These are phyloP conservation scores for Hemicrepidius hirtus DNA, from an alignment of 2,888 invertebrate genomes.

Conservation along the genomic window DNA sequence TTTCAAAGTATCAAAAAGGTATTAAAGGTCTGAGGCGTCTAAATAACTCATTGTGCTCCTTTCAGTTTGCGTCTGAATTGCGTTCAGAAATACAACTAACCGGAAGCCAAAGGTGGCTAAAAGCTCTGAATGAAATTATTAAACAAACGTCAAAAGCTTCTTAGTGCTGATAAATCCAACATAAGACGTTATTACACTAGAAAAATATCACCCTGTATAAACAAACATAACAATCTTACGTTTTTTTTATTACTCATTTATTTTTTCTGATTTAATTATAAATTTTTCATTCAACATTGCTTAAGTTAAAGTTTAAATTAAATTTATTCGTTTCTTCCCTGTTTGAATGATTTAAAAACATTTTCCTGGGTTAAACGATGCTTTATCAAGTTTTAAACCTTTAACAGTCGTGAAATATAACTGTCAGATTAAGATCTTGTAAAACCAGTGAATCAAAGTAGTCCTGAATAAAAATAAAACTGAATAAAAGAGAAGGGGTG, in stretches of 20 bases:
- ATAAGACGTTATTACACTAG: neutral
- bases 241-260: too few species aligned
- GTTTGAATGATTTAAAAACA: neutral
- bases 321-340: too few species aligned
- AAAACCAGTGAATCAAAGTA: slow-evolving; percentile 57
- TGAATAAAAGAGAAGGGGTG: slow-evolving; percentile 54
- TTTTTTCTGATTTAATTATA: too few species aligned
- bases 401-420: slow-evolving; percentile 61
- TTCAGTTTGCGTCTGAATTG: slow-evolving; percentile 47
- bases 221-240: too few species aligned
- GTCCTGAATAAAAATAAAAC: slow-evolving; percentile 50
- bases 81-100: slow-evolving; percentile 55
- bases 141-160: slow-evolving; percentile 49
- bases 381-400: slow-evolving; percentile 35
- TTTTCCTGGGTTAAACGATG: slow-evolving; percentile 39
- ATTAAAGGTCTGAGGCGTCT: slow-evolving; percentile 38
- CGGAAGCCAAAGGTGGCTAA: slow-evolving; percentile 62
- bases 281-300: too few species aligned
- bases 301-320: too few species aligned
- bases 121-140: slow-evolving; percentile 56
- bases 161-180: slow-evolving; percentile 10
- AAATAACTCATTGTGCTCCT: slow-evolving; percentile 43
- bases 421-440: slow-evolving; percentile 62
- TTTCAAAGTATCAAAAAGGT: slow-evolving; percentile 49
- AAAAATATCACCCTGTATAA: too few species aligned